phyloP scores from a whole-genome alignment of 2,888 invertebrate species.

The Troides oblongomaculatus region DNA sequence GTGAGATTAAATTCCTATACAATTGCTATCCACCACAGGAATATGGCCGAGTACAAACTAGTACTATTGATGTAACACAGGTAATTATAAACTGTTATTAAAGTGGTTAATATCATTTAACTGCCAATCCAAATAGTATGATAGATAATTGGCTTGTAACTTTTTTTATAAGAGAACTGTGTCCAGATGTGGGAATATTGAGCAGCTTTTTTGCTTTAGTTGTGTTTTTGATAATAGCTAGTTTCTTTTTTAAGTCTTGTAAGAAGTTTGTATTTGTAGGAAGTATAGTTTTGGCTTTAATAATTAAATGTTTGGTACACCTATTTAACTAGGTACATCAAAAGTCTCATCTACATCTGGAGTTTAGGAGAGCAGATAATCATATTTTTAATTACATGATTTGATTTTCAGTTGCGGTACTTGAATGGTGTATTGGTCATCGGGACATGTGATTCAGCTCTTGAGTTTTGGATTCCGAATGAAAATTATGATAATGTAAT shows the following conservation, averaged over 20 bases:
- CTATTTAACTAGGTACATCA: too few relatives aligned
- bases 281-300: too few relatives aligned
- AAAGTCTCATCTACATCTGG: not conserved
- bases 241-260: too few relatives aligned
- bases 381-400: not conserved
- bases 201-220: too few relatives aligned
- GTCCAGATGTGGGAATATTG: too few relatives aligned
- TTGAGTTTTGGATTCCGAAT: constrained; percentile 74
- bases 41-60: constrained; percentile 56
- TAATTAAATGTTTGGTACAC: too few relatives aligned
- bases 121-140: too few relatives aligned
- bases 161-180: too few relatives aligned
- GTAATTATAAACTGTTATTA: constrained; percentile 40
- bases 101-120: not conserved
- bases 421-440: constrained; percentile 69
- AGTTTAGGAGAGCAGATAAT: not conserved
- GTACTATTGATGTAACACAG: constrained; percentile 68
- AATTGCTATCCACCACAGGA: constrained; percentile 67
- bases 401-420: constrained; percentile 65
- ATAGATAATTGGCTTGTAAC: too few relatives aligned
- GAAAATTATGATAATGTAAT: constrained; percentile 41
- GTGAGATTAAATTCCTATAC: constrained; percentile 71
- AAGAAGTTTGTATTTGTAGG: too few relatives aligned
- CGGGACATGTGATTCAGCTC: constrained; percentile 72
- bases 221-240: too few relatives aligned